These are phyloP conservation scores for Sebastes flavidus DNA, from an alignment of 2,797 vertebrate genomes.

Conservation along the genomic window DNA sequence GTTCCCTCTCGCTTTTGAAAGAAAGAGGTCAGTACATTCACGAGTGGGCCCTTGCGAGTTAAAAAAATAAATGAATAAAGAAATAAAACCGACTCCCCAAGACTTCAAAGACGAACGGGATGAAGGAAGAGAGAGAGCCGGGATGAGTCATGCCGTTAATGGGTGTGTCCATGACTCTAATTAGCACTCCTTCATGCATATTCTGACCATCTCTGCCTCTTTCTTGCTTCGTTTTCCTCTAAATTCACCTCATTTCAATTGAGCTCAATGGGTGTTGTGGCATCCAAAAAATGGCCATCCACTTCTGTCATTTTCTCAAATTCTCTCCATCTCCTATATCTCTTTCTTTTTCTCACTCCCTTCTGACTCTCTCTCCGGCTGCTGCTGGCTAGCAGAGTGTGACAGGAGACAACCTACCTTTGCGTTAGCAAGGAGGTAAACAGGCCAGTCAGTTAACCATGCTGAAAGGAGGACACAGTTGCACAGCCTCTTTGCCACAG, in stretches of 20 bases:
- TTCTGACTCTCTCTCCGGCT: background rate
- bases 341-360: background rate
- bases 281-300: background rate
- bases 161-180: constrained; percentile 69
- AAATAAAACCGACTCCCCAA: constrained; percentile 63
- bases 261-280: background rate
- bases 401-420: constrained; percentile 12
- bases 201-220: constrained; percentile 30
- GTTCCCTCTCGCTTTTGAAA: constrained; percentile 50
- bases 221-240: background rate
- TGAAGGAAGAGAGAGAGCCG: constrained; percentile 28
- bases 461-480: constrained; percentile 24
- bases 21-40: constrained; percentile 69
- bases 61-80: constrained; percentile 65
- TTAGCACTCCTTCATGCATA: constrained; percentile 62
- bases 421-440: constrained; percentile 16
- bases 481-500: background rate
- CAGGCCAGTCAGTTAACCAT: constrained; percentile 6
- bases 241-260: constrained; percentile 8
- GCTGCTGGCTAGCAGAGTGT: constrained; percentile 21
- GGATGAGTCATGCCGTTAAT: constrained; percentile 64
- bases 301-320: background rate
- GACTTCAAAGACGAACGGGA: constrained; percentile 65
- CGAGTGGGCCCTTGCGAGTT: constrained; percentile 36
- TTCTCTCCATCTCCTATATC: background rate